Evolutionary conservation across 1,140 invertebrate genomes (phyloP).

Genomic region (Drosophila bocki): DNA sequence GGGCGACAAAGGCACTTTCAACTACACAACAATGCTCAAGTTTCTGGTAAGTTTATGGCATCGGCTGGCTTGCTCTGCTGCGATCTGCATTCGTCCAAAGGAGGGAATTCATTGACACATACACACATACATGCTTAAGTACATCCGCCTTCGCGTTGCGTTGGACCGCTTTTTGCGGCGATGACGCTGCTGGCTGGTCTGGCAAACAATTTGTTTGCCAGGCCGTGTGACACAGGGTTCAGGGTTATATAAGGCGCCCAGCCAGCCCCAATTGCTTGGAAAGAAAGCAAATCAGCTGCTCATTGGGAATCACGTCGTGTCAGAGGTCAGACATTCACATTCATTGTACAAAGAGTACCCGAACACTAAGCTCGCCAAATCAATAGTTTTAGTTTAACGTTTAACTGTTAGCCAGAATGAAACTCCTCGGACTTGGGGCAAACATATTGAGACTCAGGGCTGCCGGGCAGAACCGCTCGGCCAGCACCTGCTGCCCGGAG

Average conservation of each 20-base stretch:
- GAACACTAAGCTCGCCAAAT: conserved; percentile 35
- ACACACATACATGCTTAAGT: not conserved
- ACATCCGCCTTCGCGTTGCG: not conserved
- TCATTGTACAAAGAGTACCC: not conserved
- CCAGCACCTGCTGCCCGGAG: conserved; percentile 11
- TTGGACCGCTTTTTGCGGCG: conserved; percentile 47
- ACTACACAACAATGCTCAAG: conserved; percentile 62
- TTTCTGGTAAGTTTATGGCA: conserved; percentile 60
- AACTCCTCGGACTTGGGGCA: conserved; percentile 47
- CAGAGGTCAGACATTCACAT: not conserved
- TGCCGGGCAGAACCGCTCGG: conserved; percentile 1
- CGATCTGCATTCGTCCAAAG: too few relatives aligned
- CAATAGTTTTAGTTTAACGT: conserved; percentile 19
- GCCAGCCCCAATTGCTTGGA: not conserved
- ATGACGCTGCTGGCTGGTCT: conserved; percentile 33
- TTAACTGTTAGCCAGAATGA: conserved; percentile 52
- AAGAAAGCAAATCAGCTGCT: conserved; percentile 5
- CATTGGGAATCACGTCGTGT: conserved; percentile 13
- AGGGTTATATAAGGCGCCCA: conserved; percentile 24
- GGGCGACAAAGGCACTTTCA: conserved; percentile 57
- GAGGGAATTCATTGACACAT: not conserved
- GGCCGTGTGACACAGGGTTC: not conserved
- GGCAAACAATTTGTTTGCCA: conserved; percentile 4
- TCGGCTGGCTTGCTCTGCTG: not conserved
- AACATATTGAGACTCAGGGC: conserved; percentile 29